phyloP scores from a whole-genome alignment of 2,113 vertebrate genomes.

The Seriola quinqueradiata region DNA sequence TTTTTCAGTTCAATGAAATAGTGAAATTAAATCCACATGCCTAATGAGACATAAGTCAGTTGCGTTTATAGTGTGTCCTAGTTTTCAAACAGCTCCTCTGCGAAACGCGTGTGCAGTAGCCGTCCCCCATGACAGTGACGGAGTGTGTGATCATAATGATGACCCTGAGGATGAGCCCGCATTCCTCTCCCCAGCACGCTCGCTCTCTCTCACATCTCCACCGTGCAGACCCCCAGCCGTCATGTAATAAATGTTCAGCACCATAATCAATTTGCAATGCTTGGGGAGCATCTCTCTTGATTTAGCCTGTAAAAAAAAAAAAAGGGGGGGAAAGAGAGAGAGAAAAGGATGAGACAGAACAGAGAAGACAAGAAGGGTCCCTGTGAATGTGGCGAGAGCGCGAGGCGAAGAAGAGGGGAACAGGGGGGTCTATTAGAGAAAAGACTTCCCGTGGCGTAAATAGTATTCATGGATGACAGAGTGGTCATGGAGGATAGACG shows the following conservation, averaged over 20 bases:
- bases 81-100: conserved; percentile 36
- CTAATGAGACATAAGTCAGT: conserved; percentile 23
- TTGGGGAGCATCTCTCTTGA: conserved; percentile 82
- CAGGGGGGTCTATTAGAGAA: conserved; percentile 76
- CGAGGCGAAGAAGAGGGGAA: conserved; percentile 50
- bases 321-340: conserved; percentile 47
- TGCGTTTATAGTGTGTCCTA: conserved; percentile 39
- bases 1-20: neutral
- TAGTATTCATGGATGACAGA: conserved; percentile 86
- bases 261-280: conserved; percentile 88
- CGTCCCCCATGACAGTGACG: conserved; percentile 39
- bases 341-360: conserved; percentile 72
- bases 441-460: conserved; percentile 82
- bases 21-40: neutral
- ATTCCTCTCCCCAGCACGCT: conserved; percentile 69
- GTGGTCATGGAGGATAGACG: conserved; percentile 82
- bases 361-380: conserved; percentile 67
- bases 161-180: conserved; percentile 63
- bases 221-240: conserved; percentile 73
- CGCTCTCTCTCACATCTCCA: conserved; percentile 63
- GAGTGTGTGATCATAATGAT: conserved; percentile 66
- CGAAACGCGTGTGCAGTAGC: conserved; percentile 17
- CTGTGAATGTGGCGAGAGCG: conserved; percentile 68
- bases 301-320: conserved; percentile 71
- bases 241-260: conserved; percentile 86